These are phyloP conservation scores for Tortricodes alternella DNA, from an alignment of 2,888 invertebrate genomes.

Conservation along the genomic window DNA sequence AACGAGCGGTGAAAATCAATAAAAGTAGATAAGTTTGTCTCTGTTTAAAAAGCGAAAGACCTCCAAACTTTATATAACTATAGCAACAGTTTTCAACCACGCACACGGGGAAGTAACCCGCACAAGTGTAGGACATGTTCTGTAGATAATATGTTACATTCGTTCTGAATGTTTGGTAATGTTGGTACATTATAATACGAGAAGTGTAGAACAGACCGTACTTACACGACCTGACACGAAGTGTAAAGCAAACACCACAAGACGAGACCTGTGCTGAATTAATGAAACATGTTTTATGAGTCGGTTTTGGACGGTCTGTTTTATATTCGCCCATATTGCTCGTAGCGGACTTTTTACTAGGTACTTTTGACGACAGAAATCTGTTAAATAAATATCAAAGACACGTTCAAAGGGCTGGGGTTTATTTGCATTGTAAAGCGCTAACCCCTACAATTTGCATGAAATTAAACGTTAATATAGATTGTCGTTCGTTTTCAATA, in stretches of 20 bases:
- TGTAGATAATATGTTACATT: background rate
- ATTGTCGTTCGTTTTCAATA: background rate
- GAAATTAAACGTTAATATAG: background rate
- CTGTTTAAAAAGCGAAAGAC: no score
- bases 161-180: background rate
- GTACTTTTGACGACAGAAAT: background rate
- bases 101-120: no score
- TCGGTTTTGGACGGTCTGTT: background rate
- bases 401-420: background rate
- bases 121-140: no score
- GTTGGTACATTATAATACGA: no score
- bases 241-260: conserved; percentile 5
- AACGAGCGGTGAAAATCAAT: no score
- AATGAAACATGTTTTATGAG: conserved; percentile 1
- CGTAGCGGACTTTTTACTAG: background rate
- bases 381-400: background rate
- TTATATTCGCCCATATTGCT: background rate
- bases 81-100: no score
- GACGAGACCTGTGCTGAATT: conserved; percentile 11
- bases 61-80: no score
- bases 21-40: no score
- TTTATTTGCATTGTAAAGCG: conserved; percentile 23
- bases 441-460: conserved; percentile 12
- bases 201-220: background rate
- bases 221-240: background rate